Evolutionary conservation across 2,888 invertebrate species (phyloP).

Genomic region (Habroteleia sp.): DNA sequence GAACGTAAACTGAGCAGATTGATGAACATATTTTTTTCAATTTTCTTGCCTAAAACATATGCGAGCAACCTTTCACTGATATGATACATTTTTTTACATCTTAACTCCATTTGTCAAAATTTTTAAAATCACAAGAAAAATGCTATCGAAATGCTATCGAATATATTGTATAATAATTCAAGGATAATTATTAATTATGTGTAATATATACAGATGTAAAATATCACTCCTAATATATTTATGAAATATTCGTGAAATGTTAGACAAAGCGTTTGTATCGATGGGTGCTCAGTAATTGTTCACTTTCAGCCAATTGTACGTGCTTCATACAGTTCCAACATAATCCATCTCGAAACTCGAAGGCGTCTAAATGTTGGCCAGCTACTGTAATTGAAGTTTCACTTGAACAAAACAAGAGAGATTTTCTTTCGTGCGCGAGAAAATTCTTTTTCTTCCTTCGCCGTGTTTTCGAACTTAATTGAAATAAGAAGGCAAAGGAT

Average conservation of each 20-base stretch:
- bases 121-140: too few relatives aligned
- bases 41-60: too few relatives aligned
- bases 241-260: slow-evolving; percentile 43
- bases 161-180: too few relatives aligned
- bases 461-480: slow-evolving; percentile 28
- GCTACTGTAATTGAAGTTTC: slow-evolving; percentile 64
- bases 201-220: too few relatives aligned
- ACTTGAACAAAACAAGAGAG: slow-evolving; percentile 59
- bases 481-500: slow-evolving; percentile 22
- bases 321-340: slow-evolving; percentile 63
- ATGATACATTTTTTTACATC: too few relatives aligned
- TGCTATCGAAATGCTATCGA: too few relatives aligned
- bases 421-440: slow-evolving; percentile 41
- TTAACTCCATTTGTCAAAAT: too few relatives aligned
- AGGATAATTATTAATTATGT: too few relatives aligned
- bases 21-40: too few relatives aligned
- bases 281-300: slow-evolving; percentile 58
- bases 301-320: slow-evolving; percentile 65
- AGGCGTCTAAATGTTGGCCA: slow-evolving; percentile 60
- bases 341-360: slow-evolving; percentile 70
- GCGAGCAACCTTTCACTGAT: too few relatives aligned
- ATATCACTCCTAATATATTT: too few relatives aligned
- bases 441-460: slow-evolving; percentile 6
- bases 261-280: slow-evolving; percentile 51
- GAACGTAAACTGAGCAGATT: too few relatives aligned